Evolutionary conservation across 2,797 vertebrate genomes (phyloP), one percentile per base, ranked within the genome.

Genomic region (Scomberomorus guttatus): DNA sequence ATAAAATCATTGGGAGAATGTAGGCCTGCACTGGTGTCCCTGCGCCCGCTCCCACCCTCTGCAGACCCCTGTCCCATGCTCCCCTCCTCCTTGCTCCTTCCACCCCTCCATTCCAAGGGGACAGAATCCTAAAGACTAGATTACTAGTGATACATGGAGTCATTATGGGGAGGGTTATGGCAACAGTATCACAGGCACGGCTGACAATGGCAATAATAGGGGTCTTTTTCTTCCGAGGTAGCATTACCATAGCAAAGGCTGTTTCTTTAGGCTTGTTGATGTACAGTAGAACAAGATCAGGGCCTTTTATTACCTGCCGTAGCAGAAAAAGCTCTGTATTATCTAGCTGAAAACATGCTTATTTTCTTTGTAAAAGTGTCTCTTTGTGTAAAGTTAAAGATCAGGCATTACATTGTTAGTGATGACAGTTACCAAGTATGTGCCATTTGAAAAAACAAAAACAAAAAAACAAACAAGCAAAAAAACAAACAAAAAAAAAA

Each of bases 121-220:
- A 93, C 93, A 91, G 84, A 85, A 92, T 92, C 92, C 92, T 94
- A 94, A 95, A 93, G 93, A 95, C 93, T 93, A 94, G 94, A 95
- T 94, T 94, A 94, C 93, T 85, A 77, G 90, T 94, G 94, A 94
- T 93, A 93, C 93, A 95, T 92, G 88, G 91, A 93, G 92, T 90
- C 93, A 94, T 94, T 94, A 94, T 87, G 71, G 83, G 78, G 77
- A 90, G 89, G 90, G 91, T 91, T 93, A 92, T 93, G 92, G 92
- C 91, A 92, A 89, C 83, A 81, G 88, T 89, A 94, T 94, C 90
- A 89, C 91, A 86, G 83, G 83, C 91, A 81, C 69, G 27, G 88
- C 78, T 93, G 91, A 92, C 91, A 91, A 93, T 86, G 68, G 90
- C 82, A 76, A 79, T 94, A 91, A 93, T 92, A 90, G 90, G 92